A percentile compares a stretch with the other conserved stretches of the same genome.
phyloP scores from a whole-genome alignment of 1,140 invertebrate genomes.

The Drosophila ercepeae region DNA sequence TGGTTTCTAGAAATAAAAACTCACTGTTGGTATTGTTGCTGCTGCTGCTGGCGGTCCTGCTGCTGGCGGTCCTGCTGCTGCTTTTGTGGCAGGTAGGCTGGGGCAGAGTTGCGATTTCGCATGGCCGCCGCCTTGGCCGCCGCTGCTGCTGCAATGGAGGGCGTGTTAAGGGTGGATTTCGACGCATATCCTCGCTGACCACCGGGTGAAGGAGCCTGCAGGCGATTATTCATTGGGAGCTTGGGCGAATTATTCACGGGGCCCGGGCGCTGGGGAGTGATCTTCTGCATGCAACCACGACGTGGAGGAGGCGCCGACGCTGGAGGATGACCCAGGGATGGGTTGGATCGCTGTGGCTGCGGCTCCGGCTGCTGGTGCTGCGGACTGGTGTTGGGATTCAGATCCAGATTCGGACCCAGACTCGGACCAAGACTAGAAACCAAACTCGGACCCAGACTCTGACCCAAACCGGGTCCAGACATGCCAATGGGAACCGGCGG shows the following conservation, averaged over 20 bases:
- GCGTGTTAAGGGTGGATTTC: slow-evolving; percentile 41
- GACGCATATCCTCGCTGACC: slow-evolving; percentile 19
- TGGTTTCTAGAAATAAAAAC: neutral
- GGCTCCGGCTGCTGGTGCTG: slow-evolving; percentile 14
- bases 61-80: slow-evolving; percentile 42
- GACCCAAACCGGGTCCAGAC: slow-evolving; percentile 3
- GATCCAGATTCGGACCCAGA: no score
- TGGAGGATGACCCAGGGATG: neutral
- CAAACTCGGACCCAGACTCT: no score
- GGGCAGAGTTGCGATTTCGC: slow-evolving; percentile 14
- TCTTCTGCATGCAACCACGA: slow-evolving; percentile 74
- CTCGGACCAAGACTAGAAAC: no score
- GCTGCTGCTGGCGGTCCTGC: slow-evolving; percentile 27
- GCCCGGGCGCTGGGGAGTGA: slow-evolving; percentile 74
- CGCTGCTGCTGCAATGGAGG: slow-evolving; percentile 4
- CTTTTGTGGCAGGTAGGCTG: slow-evolving; percentile 30
- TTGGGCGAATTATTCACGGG: slow-evolving; percentile 13
- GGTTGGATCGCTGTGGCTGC: neutral
- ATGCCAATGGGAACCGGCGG: neutral
- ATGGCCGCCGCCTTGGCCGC: slow-evolving; percentile 19
- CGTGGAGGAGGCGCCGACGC: slow-evolving; percentile 32
- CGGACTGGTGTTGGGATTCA: slow-evolving; percentile 5
- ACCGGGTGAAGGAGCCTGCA: slow-evolving; percentile 9
- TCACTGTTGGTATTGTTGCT: slow-evolving; percentile 49
- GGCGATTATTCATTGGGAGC: slow-evolving; percentile 11